Evolutionary conservation across 2,113 vertebrate genomes (phyloP), one percentile per base, ranked within the genome.

Genomic region (Etheostoma cragini): DNA sequence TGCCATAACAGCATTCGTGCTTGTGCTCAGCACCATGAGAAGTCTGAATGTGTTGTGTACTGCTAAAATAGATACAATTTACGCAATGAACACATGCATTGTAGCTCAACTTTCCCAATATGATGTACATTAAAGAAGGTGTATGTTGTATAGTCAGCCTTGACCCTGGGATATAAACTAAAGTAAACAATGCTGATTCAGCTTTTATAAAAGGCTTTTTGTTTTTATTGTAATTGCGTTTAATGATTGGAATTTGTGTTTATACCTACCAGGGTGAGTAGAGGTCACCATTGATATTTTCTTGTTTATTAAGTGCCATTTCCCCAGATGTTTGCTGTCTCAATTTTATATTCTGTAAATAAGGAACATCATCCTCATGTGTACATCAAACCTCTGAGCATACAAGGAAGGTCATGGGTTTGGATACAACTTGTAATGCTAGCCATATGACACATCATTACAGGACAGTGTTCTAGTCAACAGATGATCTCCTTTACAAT

Each of bases 391-490:
- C 49, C 4, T 64, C 50, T 50, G 33, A 38, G 35, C 5, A 17
- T 4, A 49, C 46, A 8, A 57, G 24, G 52, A 76, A 68, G 68
- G 50, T 47, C 62, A 53, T 8, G 35, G 49, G 56, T 56, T 83
- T 70, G 6, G 16, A 35, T 67, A 26, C 13, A 60, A 16, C 22
- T 60, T 58, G 10, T 63, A 16, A 66, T 70, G 26, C 10, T 24
- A 8, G 38, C 24, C 45, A 66, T n/a, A 42, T 47, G 42, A 56
- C 22, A 49, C 16, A 60, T 83, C 21, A 52, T 71, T 71, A 17
- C 7, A 82, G 54, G 14, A 69, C 66, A 62, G 33, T 50, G 22
- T n/a, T 75, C 19, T 15, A 26, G 35, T 61, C 61, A 62, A 49
- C 26, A 26, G 60, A 75, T 5, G 35, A 38, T 67, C 60, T 50